These are phyloP conservation scores for Procavia capensis DNA, from an alignment of 2,113 vertebrate species.

Conservation along the genomic window DNA sequence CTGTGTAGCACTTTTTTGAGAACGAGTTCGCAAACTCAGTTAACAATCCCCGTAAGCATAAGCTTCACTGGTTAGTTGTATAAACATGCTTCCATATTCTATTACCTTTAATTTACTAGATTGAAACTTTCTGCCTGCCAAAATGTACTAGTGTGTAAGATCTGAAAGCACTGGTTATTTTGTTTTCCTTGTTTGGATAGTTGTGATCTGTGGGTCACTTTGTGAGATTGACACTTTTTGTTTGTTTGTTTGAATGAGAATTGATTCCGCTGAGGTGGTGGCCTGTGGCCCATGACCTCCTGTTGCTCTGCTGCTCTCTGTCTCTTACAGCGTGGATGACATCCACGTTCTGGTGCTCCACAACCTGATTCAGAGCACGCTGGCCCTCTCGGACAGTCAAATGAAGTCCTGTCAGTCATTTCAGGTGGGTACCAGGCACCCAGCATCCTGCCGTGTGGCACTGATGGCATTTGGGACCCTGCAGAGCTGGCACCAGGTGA, in stretches of 20 bases:
- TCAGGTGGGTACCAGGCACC: constrained; percentile 86
- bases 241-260: neutral
- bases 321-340: constrained; percentile 89
- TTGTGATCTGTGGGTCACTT: neutral
- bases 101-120: too few relatives aligned
- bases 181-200: neutral
- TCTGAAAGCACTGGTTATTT: neutral
- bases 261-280: fast-evolving
- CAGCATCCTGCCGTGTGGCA: fast-evolving
- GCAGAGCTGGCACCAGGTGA: fast-evolving
- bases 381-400: constrained; percentile 95
- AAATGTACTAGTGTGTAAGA: neutral
- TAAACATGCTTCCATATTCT: fast-evolving
- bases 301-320: fast-evolving
- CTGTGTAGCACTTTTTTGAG: too few relatives aligned
- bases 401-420: constrained; percentile 94
- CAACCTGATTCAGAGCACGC: constrained; percentile 96
- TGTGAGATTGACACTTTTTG: neutral
- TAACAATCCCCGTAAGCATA: too few relatives aligned
- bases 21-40: too few relatives aligned
- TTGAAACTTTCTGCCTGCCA: neutral
- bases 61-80: neutral
- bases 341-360: constrained; percentile 94
- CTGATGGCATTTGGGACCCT: neutral
- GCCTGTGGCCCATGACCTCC: neutral